Conservation (phyloP, 2,797 vertebrate species). For the Pantherophis alleghaniensis region DNA sequence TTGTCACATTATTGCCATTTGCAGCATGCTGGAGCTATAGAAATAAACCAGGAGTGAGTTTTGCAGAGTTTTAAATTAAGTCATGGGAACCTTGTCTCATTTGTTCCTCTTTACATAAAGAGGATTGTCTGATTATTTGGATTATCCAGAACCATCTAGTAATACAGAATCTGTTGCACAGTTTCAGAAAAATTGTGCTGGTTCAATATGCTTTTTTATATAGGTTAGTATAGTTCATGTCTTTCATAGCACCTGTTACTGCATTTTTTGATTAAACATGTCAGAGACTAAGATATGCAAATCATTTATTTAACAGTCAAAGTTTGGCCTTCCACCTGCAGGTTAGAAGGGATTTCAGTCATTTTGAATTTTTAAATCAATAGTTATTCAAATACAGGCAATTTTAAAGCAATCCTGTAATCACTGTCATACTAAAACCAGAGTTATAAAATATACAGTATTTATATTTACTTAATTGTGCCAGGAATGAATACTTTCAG, state of each 20-base stretch:
- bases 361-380: conserved; percentile 4
- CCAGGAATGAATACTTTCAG: not conserved
- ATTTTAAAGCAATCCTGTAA: not conserved
- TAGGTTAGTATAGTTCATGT: not conserved
- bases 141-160: not conserved
- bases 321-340: not conserved
- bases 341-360: not conserved
- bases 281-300: not conserved
- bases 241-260: not conserved
- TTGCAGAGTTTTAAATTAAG: not conserved
- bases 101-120: not conserved
- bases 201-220: not conserved
- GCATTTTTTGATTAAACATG: not conserved
- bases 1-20: not conserved
- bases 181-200: not conserved
- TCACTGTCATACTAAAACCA: not conserved
- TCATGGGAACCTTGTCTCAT: not conserved
- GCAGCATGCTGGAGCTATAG: not conserved
- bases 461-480: conserved; percentile 9
- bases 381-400: not conserved
- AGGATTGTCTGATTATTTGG: not conserved
- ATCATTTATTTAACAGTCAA: not conserved
- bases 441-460: conserved; percentile 2
- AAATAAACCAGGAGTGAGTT: not conserved
- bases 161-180: not conserved